These are phyloP conservation scores for Musca domestica DNA, from an alignment of 1,140 invertebrate species.

Conservation along the genomic window DNA sequence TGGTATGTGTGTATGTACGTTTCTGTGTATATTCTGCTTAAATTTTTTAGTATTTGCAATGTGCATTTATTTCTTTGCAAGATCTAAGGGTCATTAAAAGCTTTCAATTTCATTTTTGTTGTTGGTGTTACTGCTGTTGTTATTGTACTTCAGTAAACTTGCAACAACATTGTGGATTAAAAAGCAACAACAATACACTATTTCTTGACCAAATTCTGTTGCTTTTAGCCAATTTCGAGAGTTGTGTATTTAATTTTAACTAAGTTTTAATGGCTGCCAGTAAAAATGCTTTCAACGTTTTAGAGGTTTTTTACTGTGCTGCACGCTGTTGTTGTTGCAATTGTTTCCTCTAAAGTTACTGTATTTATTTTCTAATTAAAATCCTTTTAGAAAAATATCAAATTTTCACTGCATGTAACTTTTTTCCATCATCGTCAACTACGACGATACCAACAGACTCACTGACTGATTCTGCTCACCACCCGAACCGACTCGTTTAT, in stretches of 20 bases:
- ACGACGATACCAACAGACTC: not conserved
- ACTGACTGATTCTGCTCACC: not conserved
- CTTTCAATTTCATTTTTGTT: conserved; percentile 9
- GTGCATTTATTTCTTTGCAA: not conserved
- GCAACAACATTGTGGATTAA: not conserved
- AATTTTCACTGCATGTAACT: not conserved
- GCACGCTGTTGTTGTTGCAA: no score
- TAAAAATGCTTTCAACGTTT: no score
- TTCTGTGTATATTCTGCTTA: no score
- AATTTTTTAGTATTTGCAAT: not conserved
- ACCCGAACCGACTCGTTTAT: not conserved
- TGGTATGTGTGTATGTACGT: no score
- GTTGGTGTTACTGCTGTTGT: conserved; percentile 4
- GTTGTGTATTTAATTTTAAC: no score
- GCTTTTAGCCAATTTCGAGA: conserved; percentile 18
- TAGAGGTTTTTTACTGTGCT: no score
- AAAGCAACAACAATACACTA: not conserved
- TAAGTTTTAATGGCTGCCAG: no score
- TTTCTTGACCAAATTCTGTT: conserved; percentile 16
- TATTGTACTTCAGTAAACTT: not conserved
- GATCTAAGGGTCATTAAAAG: not conserved
- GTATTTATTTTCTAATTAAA: conserved; percentile 15
- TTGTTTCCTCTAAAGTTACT: not conserved
- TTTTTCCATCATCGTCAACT: not conserved
- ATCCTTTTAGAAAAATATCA: conserved; percentile 18